Conservation (phyloP, 2,888 invertebrate species). For the Glyphotaelius pellucidus region DNA sequence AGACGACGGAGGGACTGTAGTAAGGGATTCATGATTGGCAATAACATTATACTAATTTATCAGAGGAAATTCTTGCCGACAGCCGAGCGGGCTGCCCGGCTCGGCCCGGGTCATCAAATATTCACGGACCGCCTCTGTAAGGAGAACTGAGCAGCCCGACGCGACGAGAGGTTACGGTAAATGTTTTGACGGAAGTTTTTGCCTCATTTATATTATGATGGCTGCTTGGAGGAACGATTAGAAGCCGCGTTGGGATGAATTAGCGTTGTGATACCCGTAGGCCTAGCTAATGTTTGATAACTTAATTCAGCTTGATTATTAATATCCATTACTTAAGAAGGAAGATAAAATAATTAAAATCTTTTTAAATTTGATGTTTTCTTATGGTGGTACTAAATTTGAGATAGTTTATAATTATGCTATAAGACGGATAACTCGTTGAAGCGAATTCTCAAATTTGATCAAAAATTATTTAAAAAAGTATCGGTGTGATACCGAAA, state of each 20-base stretch:
- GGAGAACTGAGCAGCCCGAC: conserved; percentile 16
- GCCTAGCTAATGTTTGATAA: neutral
- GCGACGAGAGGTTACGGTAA: conserved; percentile 25
- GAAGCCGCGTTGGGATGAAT: conserved; percentile 20
- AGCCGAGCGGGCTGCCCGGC: conserved; percentile 42
- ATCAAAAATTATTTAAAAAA: neutral
- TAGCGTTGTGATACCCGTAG: neutral
- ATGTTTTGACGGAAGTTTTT: conserved; percentile 45
- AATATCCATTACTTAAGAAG: neutral
- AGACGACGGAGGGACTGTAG: conserved; percentile 15
- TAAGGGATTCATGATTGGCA: conserved; percentile 63
- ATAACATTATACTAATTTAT: conserved; percentile 66
- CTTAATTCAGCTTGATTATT: neutral
- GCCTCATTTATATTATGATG: conserved; percentile 44
- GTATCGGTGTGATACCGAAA: neutral
- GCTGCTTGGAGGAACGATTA: conserved; percentile 51
- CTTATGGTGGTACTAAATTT: too few species aligned
- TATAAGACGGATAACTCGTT: neutral
- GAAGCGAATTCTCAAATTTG: neutral
- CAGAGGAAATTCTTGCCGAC: conserved; percentile 63
- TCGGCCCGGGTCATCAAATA: conserved; percentile 61
- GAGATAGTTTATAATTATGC: neutral
- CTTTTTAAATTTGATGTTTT: neutral
- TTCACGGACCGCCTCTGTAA: conserved; percentile 51
- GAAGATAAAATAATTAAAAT: neutral